Base-by-base conservation (phyloP, 2,113 vertebrate species). In the Ptyas mucosa region DNA sequence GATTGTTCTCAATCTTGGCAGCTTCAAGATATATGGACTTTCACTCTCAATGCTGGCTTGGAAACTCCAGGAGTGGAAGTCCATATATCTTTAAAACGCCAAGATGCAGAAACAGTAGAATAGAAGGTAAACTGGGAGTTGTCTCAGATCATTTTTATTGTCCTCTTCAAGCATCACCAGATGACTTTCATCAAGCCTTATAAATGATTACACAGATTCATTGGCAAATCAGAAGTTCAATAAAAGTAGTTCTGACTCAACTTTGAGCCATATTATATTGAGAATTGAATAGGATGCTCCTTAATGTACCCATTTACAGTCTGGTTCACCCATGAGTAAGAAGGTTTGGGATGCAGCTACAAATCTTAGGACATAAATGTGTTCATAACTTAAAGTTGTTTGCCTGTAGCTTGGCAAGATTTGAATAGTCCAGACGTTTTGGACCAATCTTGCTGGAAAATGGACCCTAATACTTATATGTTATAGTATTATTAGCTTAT, bases 41-140 rank as follows among this genome's bases (percentile, higher is more conserved):
- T 1, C 58, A 26, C 9, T 61, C 24, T 0, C 26, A 29, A 12
- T 64, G 26, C 26, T 29, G 24, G 26, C 58, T 12, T 26, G 58
- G 58, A 64, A 64, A 64, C 12, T 64, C 58, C 0, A 3, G 3
- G 26, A 29, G 58, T 64, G 26, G 11, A 64, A 64, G 58, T 29
- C 58, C 24, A 11, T 1, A 61, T 61, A 61, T 26, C 24, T 0
- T 0, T 0, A 91, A 49, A 0, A 29, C 53, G 12, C 20, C 3
- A 64, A 34, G 75, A 21, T 24, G 29, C 53, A 23, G 24, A 0
- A 61, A 26, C 57, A 3, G 1, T 61, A 10, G 58, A 75, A 2
- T 7, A 75, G 64, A 18, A 0, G 88, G 14, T 51, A 26, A 87
- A 3, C 1, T 57, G 93, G 75, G 9, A 7, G 49, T 93, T 85